Conservation (phyloP, 2,113 vertebrate genomes). For the Aegithalos caudatus region DNA sequence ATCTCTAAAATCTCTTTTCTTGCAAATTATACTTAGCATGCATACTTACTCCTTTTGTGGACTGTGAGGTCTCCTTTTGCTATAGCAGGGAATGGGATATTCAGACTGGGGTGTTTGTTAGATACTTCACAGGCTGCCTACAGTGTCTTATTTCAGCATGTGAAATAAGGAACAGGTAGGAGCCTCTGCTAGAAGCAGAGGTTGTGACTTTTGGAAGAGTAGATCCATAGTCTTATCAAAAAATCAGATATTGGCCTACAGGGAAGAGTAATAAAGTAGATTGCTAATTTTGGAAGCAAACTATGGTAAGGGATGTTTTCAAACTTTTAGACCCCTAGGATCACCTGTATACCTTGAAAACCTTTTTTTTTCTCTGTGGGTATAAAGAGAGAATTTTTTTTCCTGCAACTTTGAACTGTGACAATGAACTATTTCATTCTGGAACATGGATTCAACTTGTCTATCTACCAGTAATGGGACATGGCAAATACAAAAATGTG, state of each 20-base stretch:
- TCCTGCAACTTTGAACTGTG: background rate
- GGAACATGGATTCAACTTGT: background rate
- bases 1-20: slow-evolving; percentile 1
- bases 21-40: background rate
- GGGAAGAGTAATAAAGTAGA: background rate
- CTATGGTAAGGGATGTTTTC: background rate
- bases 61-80: background rate
- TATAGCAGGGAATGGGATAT: slow-evolving; percentile 1
- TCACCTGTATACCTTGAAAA: background rate
- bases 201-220: background rate
- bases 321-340: background rate
- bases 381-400: background rate
- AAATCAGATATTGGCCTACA: background rate
- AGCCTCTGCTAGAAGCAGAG: background rate
- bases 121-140: background rate
- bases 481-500: background rate
- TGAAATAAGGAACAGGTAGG: background rate
- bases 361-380: background rate
- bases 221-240: background rate
- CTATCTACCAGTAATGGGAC: background rate
- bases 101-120: background rate
- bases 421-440: background rate
- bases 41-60: background rate
- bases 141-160: slow-evolving; percentile 16
- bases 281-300: background rate